phyloP scores from a whole-genome alignment of 53 echinoderm and acorn worm genomes.

The Mesocentrotus franciscanus region DNA sequence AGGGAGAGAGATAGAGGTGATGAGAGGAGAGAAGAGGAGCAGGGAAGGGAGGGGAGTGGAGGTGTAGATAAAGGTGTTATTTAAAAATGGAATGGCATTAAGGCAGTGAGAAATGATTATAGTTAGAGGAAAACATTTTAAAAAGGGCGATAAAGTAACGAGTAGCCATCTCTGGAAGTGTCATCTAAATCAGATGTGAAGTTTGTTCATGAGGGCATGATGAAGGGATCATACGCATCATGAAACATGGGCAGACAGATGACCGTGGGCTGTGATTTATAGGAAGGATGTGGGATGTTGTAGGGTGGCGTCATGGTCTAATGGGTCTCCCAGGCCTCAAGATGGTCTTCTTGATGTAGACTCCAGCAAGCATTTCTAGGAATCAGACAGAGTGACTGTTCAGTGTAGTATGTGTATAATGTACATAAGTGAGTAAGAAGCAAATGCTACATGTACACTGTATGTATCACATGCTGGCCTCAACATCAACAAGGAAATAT shows the following conservation, averaged over 20 bases:
- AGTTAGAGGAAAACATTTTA: not conserved
- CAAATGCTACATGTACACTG: no score
- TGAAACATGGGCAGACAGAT: not conserved
- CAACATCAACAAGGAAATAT: no score
- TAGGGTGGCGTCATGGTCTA: slow-evolving; percentile 21
- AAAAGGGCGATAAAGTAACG: not conserved
- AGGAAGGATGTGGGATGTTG: slow-evolving; percentile 20
- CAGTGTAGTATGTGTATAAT: not conserved
- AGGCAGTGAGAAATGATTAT: not conserved
- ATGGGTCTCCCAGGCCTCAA: not conserved
- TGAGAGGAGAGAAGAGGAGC: not conserved
- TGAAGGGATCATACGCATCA: not conserved
- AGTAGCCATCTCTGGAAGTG: not conserved
- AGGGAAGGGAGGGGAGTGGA: not conserved
- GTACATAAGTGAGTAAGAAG: not conserved
- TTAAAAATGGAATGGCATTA: not conserved
- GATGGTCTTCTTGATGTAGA: not conserved
- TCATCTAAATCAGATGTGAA: slow-evolving; percentile 31
- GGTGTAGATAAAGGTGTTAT: not conserved
- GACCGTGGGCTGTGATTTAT: slow-evolving; percentile 3
- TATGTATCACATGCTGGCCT: no score
- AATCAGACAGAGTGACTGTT: not conserved
- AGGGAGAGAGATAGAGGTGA: not conserved
- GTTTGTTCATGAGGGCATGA: not conserved
- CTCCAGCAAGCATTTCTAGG: not conserved